Percentiles rank a stretch among this genome's conserved stretches.
These are phyloP conservation scores for Caenorhabditis briggsae DNA, from an alignment of 1,140 invertebrate species.

Conservation along the genomic window DNA sequence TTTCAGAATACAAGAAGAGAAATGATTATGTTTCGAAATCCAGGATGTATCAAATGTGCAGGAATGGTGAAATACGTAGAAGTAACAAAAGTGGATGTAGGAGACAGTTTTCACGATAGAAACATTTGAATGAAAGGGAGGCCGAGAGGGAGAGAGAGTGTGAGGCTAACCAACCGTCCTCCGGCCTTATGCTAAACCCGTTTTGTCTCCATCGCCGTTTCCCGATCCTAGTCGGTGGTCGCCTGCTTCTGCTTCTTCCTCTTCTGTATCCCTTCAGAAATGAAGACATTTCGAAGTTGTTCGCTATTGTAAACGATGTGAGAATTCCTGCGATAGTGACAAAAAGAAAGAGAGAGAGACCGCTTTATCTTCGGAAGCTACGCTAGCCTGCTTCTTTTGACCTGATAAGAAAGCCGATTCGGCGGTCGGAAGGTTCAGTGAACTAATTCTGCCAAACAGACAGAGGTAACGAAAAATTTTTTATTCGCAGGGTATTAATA, in stretches of 20 bases:
- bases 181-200: slow-evolving; percentile 48
- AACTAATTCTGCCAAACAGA: slow-evolving; percentile 9
- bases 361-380: not conserved
- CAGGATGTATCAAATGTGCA: not conserved
- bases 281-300: slow-evolving; percentile 34
- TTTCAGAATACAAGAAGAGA: not conserved
- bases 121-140: slow-evolving; percentile 43
- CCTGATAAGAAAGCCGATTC: slow-evolving; percentile 32
- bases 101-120: slow-evolving; percentile 37
- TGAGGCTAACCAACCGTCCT: slow-evolving; percentile 28
- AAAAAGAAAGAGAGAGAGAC: slow-evolving; percentile 10
- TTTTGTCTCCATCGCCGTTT: slow-evolving; percentile 34
- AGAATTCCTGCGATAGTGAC: slow-evolving; percentile 35
- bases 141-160: slow-evolving; percentile 12
- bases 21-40: not conserved
- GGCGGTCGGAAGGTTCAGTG: not conserved
- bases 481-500: no score
- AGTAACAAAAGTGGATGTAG: slow-evolving; percentile 42
- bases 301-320: slow-evolving; percentile 54
- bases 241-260: slow-evolving; percentile 22
- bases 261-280: not conserved
- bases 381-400: slow-evolving; percentile 44
- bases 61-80: slow-evolving; percentile 17
- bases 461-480: not conserved
- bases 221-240: slow-evolving; percentile 41